Evolutionary conservation across 2,888 invertebrate species (phyloP).

Genomic region (Acrocyrtus sp.): DNA sequence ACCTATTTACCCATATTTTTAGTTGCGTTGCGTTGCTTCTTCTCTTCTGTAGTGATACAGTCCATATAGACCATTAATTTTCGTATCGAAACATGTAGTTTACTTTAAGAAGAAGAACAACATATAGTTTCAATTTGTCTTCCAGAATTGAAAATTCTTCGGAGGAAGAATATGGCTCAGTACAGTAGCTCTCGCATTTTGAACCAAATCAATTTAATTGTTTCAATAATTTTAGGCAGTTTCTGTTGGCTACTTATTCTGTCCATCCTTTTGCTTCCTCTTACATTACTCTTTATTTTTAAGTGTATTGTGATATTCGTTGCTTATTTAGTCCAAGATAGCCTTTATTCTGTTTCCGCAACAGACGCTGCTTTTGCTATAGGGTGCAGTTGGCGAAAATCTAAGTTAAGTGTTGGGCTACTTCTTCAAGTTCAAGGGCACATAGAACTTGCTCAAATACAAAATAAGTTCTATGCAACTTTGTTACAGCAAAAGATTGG

Average conservation of each 20-base stretch:
- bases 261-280: slow-evolving; percentile 45
- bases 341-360: slow-evolving; percentile 46
- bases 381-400: slow-evolving; percentile 51
- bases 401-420: slow-evolving; percentile 53
- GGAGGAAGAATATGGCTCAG: slow-evolving; percentile 26
- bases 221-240: slow-evolving; percentile 23
- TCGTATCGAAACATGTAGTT: background rate
- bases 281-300: slow-evolving; percentile 40
- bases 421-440: slow-evolving; percentile 46
- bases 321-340: slow-evolving; percentile 39
- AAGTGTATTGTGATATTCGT: slow-evolving; percentile 46
- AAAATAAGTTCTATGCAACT: slow-evolving; percentile 41
- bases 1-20: slow-evolving; percentile 12
- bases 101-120: background rate
- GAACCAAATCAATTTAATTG: slow-evolving; percentile 10
- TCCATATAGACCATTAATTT: too few species aligned
- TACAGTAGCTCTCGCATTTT: background rate
- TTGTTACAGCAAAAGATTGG: slow-evolving; percentile 50
- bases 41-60: background rate
- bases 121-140: background rate
- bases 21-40: too few species aligned
- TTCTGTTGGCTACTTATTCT: slow-evolving; percentile 49
- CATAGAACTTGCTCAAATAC: slow-evolving; percentile 49
- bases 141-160: background rate
- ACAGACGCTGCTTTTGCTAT: slow-evolving; percentile 54